These are phyloP conservation scores for Abscondita cerata DNA, from an alignment of 2,888 invertebrate genomes.

Conservation along the genomic window DNA sequence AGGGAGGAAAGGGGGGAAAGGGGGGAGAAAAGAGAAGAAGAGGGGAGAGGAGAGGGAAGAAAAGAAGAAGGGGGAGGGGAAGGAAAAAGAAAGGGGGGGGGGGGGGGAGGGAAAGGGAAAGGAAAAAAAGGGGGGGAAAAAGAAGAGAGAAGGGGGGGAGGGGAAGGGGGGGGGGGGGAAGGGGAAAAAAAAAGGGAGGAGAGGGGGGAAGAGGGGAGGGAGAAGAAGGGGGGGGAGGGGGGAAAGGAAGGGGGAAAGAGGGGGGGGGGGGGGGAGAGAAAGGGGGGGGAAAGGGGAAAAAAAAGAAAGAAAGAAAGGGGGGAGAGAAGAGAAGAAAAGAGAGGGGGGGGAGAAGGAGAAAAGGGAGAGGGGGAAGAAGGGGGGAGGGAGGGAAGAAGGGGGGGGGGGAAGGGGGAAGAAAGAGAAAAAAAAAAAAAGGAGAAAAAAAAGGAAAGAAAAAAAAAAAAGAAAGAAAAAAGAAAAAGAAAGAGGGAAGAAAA, in stretches of 20 bases:
- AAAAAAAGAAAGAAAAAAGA: neutral
- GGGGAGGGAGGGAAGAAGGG: neutral
- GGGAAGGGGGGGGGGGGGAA: neutral
- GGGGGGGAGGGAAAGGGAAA: neutral
- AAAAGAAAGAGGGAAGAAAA: neutral
- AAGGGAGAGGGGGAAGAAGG: neutral
- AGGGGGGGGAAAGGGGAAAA: neutral
- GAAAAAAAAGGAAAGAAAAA: neutral
- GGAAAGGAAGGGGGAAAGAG: neutral
- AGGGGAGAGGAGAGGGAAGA: neutral
- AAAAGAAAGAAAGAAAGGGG: neutral
- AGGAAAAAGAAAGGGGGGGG: conserved; percentile 4
- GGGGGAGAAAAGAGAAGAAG: neutral
- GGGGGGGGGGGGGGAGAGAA: neutral
- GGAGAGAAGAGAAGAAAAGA: neutral
- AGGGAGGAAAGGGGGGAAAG: neutral
- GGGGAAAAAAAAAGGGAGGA: neutral
- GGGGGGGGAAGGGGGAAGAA: neutral
- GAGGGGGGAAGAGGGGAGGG: neutral
- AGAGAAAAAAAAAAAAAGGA: neutral
- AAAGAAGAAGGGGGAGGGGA: neutral
- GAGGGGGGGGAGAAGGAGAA: conserved; percentile 6
- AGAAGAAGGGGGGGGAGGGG: neutral
- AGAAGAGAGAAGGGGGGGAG: neutral
- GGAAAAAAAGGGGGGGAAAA: neutral